A percentile compares a stretch with the other conserved stretches of the same genome.
Evolutionary conservation across 2,888 invertebrate species (phyloP).

Genomic region (Drosophila mulleri): DNA sequence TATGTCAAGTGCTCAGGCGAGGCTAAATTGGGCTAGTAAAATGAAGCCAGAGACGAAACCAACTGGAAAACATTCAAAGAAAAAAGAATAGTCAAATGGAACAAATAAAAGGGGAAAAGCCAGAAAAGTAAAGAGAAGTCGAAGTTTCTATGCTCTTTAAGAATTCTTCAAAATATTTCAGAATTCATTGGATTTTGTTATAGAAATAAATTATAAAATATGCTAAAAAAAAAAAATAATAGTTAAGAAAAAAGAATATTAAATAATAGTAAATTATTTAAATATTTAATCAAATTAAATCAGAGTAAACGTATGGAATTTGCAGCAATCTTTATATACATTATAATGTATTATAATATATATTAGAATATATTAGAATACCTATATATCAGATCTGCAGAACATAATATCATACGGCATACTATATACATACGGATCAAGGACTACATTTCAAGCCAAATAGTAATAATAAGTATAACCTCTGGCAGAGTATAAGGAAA

Average conservation of each 20-base stretch:
- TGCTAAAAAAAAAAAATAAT: too few relatives aligned
- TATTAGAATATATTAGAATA: too few relatives aligned
- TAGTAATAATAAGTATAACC: fast-evolving
- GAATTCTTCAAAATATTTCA: too few relatives aligned
- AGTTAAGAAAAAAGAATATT: too few relatives aligned
- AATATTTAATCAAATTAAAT: too few relatives aligned
- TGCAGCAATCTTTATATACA: too few relatives aligned
- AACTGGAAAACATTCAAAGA: slow-evolving; percentile 53
- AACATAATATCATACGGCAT: neutral
- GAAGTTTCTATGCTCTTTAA: neutral
- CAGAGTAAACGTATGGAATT: too few relatives aligned
- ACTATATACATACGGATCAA: neutral
- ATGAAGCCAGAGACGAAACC: slow-evolving; percentile 65
- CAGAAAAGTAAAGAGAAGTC: slow-evolving; percentile 12
- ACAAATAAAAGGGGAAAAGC: slow-evolving; percentile 16
- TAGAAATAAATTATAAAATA: too few relatives aligned
- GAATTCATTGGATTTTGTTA: too few relatives aligned
- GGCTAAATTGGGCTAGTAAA: slow-evolving; percentile 74
- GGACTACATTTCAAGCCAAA: neutral
- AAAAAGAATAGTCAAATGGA: slow-evolving; percentile 5
- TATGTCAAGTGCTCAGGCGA: slow-evolving; percentile 55
- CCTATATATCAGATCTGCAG: neutral
- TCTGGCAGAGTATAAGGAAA: neutral
- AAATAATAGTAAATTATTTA: too few relatives aligned
- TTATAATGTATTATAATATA: too few relatives aligned